Base-by-base conservation (phyloP, 2,797 vertebrate genomes). In the Amniataba percoides region DNA sequence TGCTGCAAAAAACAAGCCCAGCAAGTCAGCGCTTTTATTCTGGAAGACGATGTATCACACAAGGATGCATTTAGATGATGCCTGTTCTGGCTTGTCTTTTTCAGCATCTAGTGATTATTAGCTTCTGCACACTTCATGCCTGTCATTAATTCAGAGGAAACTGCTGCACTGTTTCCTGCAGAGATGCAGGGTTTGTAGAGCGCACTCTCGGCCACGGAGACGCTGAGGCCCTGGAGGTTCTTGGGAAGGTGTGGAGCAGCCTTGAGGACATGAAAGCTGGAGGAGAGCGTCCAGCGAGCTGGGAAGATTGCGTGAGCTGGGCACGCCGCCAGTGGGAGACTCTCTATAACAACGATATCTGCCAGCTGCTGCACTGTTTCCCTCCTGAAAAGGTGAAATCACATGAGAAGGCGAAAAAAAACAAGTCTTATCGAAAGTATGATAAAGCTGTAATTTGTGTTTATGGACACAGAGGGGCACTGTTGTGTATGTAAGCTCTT, bases 301-400 rank as follows among this genome's bases (percentile, higher is more conserved):
- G 96, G 96, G 60, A 0, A 7, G 95, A 97, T 88, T 99, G 97
- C 0, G 95, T 98, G 70, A 13, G 1, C 70, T 98, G 97, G 97
- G 97, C 97, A 3, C 92, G 89, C 0, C 73, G 49, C 77, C 95
- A 80, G 78, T 98, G 97, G 97, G 95, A 97, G 78, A 94, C 69
- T 1, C 14, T 95, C 42, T 98, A 95, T 84, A 95, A 86, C 5
- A 80, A 96, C 0, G 79, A 91, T 16, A 94, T 99, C 18, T 0
- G 1, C 7, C 95, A 96, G 78, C 94, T 98, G 59, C 93, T 97
- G 79, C 93, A 93, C 83, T 89, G 57, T 81, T 96, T 95, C 56
- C 96, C 97, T 21, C 72, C 87, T 0, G 80, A 92, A 10, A 85
- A 96, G 53, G 97, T 98, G 93, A 93, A 84, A 21, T 36, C 23